phyloP scores from a whole-genome alignment of 2,888 invertebrate species.

The Hirtodrosophila confusa region DNA sequence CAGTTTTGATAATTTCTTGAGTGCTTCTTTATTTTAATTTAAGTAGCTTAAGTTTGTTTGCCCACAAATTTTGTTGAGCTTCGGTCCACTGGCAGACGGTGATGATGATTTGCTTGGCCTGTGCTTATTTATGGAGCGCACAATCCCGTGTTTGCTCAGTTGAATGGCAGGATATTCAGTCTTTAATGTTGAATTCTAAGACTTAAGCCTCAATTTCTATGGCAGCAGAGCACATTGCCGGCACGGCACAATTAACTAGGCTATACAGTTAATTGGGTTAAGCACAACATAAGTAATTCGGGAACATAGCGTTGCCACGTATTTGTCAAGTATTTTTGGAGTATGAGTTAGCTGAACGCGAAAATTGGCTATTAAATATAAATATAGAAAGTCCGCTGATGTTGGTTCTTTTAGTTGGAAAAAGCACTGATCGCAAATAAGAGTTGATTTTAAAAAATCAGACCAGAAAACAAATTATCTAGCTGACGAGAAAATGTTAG shows the following conservation, averaged over 20 bases:
- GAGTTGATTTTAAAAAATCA: too few relatives aligned
- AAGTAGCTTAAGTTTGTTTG: slow-evolving; percentile 62
- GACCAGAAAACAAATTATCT: too few relatives aligned
- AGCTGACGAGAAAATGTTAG: too few relatives aligned
- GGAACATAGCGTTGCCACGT: too few relatives aligned
- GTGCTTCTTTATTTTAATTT: slow-evolving; percentile 59
- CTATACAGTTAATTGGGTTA: too few relatives aligned
- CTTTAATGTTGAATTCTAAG: not conserved
- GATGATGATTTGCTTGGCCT: slow-evolving; percentile 5
- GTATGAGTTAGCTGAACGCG: too few relatives aligned
- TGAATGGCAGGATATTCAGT: slow-evolving; percentile 6
- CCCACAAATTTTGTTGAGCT: slow-evolving; percentile 17
- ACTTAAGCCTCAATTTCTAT: not conserved
- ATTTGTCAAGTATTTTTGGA: too few relatives aligned
- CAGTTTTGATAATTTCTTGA: slow-evolving; percentile 52
- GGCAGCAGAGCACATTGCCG: not conserved
- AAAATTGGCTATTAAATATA: too few relatives aligned
- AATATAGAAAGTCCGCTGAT: too few relatives aligned
- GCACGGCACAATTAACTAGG: not conserved
- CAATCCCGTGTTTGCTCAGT: not conserved
- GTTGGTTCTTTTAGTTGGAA: too few relatives aligned
- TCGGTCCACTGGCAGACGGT: slow-evolving; percentile 2
- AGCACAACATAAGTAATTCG: too few relatives aligned
- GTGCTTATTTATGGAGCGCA: slow-evolving; percentile 16
- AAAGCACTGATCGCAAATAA: too few relatives aligned